Evolutionary conservation across 35 echinoderm and acorn worm genomes (phyloP).

Genomic region (Amphiura filiformis): DNA sequence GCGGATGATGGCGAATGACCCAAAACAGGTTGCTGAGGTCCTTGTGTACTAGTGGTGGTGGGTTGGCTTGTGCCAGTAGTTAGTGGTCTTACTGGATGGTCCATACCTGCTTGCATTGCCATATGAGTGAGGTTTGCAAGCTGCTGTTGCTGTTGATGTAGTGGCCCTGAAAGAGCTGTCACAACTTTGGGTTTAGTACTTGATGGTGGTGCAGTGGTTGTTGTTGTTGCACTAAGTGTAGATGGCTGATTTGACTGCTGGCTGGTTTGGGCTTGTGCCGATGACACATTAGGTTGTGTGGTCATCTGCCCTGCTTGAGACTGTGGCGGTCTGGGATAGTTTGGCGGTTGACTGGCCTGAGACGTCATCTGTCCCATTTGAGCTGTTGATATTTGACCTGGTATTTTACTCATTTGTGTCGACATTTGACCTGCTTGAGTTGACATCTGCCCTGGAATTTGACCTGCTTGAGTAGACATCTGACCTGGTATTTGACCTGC

Average conservation of each 20-base stretch:
- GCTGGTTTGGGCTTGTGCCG: neutral
- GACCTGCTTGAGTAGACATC: neutral
- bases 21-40: neutral
- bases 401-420: neutral
- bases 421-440: neutral
- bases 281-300: slow-evolving; percentile 7
- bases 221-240: neutral
- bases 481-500: neutral
- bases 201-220: neutral
- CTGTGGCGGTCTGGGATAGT: neutral
- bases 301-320: neutral
- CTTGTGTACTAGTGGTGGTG: neutral
- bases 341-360: neutral
- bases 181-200: neutral
- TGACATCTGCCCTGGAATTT: neutral
- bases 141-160: neutral
- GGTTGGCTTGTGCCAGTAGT: neutral
- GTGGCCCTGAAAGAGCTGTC: neutral
- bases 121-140: neutral
- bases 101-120: neutral
- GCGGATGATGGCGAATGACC: neutral
- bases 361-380: neutral
- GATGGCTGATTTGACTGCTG: neutral
- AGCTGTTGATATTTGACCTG: neutral
- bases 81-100: neutral